Percentiles rank a stretch among this genome's conserved stretches.
phyloP scores from a whole-genome alignment of 2,888 invertebrate species.

The Nephrotoma guestfalica region DNA sequence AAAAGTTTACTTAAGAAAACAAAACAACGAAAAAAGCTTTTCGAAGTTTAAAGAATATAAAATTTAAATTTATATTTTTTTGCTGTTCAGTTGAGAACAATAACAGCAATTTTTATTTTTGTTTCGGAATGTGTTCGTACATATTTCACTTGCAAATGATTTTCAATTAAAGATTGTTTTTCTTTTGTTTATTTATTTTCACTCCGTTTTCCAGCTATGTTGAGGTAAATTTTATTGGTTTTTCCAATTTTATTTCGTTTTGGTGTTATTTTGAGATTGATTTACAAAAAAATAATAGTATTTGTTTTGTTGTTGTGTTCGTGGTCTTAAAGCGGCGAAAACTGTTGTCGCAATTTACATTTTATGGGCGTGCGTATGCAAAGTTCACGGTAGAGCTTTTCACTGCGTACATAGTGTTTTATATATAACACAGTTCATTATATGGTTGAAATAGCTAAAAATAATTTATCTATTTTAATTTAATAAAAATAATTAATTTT shows the following conservation, averaged over 20 bases:
- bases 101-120: not conserved
- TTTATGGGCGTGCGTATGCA: not conserved
- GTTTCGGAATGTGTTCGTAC: not conserved
- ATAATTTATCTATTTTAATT: not conserved
- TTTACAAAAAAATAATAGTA: not conserved
- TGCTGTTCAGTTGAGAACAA: not conserved
- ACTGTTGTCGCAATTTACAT: not conserved
- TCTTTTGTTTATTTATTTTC: not conserved
- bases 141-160: not conserved
- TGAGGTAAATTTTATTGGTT: not conserved
- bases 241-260: not conserved
- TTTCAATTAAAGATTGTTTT: not conserved
- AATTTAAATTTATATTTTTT: not conserved
- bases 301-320: not conserved
- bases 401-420: too few species aligned
- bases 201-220: not conserved
- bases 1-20: not conserved
- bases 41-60: not conserved
- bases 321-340: not conserved
- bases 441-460: not conserved
- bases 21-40: not conserved
- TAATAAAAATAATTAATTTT: not conserved
- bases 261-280: not conserved
- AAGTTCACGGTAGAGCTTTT: not conserved
- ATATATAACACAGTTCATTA: not conserved